Evolutionary conservation across 64 coral and sea anemone genomes (phyloP).

Genomic region (Anthopleura sola): DNA sequence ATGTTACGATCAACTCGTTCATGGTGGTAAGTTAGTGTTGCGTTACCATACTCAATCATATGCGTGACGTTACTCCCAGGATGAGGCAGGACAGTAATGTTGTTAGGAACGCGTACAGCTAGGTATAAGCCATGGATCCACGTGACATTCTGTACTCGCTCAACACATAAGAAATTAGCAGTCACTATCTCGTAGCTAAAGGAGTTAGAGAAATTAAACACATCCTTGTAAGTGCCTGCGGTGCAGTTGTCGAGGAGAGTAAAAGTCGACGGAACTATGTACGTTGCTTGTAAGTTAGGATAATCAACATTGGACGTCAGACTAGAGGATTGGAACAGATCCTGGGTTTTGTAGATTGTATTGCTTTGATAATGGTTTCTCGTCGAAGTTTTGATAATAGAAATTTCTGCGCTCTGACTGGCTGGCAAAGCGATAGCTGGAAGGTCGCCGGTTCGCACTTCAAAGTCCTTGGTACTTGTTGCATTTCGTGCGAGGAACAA

Average conservation of each 20-base stretch:
- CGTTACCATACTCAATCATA: constrained; percentile 5
- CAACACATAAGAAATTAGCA: background rate
- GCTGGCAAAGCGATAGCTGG: background rate
- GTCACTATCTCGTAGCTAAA: background rate
- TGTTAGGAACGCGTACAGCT: background rate
- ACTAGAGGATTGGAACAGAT: background rate
- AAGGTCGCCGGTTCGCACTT: background rate
- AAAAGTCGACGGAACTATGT: background rate
- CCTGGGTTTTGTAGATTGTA: background rate
- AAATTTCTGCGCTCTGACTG: background rate
- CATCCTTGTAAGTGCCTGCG: background rate
- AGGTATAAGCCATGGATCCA: constrained; percentile 26
- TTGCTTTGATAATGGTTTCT: background rate
- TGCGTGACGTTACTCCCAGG: constrained; percentile 58
- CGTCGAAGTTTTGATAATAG: background rate
- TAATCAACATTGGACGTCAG: background rate
- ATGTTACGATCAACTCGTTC: constrained; percentile 10
- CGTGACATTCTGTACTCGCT: constrained; percentile 39
- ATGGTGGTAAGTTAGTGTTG: background rate
- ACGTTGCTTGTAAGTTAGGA: background rate
- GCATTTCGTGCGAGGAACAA: background rate
- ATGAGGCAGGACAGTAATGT: constrained; percentile 28
- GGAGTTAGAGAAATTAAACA: constrained; percentile 13
- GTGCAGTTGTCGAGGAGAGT: background rate
- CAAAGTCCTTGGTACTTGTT: background rate